These are phyloP conservation scores for Pteropus rufus DNA, from an alignment of 2,797 vertebrate genomes.

Conservation along the genomic window DNA sequence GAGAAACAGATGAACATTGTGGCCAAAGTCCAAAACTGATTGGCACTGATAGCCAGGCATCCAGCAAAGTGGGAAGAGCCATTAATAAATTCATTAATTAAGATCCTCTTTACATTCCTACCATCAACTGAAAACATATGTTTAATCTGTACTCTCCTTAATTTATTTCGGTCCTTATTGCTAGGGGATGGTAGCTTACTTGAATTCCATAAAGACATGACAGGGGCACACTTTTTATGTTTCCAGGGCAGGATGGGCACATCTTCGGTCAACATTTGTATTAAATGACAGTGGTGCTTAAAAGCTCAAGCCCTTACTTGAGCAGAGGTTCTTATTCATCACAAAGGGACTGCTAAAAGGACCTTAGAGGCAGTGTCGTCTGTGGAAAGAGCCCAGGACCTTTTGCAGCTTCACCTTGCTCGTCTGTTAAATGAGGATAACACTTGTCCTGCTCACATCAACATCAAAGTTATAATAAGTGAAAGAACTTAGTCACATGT, in stretches of 20 bases:
- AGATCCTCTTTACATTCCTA: background rate
- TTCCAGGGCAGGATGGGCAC: background rate
- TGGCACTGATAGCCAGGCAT: background rate
- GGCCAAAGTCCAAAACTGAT: background rate
- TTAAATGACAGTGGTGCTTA: background rate
- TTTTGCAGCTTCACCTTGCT: background rate
- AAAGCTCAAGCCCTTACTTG: background rate
- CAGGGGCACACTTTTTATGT: background rate
- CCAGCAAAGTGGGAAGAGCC: background rate
- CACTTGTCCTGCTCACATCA: background rate
- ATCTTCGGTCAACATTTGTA: background rate
- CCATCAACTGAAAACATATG: background rate
- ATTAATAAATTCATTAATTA: conserved; percentile 12
- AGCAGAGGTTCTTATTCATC: background rate
- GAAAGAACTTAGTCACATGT: background rate
- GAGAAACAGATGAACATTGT: conserved; percentile 3
- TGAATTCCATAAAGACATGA: conserved; percentile 3
- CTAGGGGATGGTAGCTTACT: background rate
- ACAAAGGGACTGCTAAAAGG: background rate
- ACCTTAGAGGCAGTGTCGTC: background rate
- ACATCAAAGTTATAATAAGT: background rate
- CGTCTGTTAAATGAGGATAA: background rate
- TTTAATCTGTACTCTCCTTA: background rate
- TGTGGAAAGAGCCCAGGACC: background rate
- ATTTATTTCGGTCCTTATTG: background rate